A percentile compares a stretch with the other conserved stretches of the same genome.
Evolutionary conservation across 2,888 invertebrate species (phyloP).

Genomic region (Adela reaumurella): DNA sequence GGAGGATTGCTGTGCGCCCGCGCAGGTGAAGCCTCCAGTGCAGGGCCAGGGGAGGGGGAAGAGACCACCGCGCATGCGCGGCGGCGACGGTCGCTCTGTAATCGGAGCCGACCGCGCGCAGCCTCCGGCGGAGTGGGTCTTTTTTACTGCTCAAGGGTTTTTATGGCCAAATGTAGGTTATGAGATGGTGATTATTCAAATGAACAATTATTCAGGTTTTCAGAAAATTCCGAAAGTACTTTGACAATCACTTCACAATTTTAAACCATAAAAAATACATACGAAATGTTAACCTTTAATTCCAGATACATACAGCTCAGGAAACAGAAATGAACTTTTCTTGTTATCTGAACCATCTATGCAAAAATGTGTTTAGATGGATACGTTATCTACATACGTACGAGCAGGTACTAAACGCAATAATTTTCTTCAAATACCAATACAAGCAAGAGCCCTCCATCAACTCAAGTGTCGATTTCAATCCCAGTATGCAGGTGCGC

Average conservation of each 20-base stretch:
- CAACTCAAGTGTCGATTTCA: constrained; percentile 13
- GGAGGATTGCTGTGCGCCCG: constrained; percentile 9
- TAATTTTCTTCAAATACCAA: neutral
- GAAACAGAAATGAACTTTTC: too few species aligned
- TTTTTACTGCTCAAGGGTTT: constrained; percentile 11
- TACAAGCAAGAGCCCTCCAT: constrained; percentile 19
- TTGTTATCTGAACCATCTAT: too few species aligned
- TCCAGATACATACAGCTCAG: too few species aligned
- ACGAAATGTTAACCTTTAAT: too few species aligned
- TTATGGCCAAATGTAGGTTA: neutral
- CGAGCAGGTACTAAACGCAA: too few species aligned
- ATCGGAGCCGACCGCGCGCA: constrained; percentile 32
- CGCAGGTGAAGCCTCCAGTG: constrained; percentile 9
- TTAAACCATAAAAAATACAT: too few species aligned
- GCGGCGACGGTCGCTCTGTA: constrained; percentile 38
- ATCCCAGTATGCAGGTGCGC: neutral
- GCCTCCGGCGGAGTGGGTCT: constrained; percentile 15
- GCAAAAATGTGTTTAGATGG: too few species aligned
- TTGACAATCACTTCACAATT: too few species aligned
- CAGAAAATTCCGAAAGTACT: too few species aligned
- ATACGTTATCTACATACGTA: too few species aligned
- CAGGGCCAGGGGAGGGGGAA: constrained; percentile 14
- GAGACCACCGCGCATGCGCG: constrained; percentile 34
- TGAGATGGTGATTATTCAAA: too few species aligned
- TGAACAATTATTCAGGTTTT: too few species aligned